Conservation (phyloP, 2,797 vertebrate genomes). For the Eulemur rubriventer region DNA sequence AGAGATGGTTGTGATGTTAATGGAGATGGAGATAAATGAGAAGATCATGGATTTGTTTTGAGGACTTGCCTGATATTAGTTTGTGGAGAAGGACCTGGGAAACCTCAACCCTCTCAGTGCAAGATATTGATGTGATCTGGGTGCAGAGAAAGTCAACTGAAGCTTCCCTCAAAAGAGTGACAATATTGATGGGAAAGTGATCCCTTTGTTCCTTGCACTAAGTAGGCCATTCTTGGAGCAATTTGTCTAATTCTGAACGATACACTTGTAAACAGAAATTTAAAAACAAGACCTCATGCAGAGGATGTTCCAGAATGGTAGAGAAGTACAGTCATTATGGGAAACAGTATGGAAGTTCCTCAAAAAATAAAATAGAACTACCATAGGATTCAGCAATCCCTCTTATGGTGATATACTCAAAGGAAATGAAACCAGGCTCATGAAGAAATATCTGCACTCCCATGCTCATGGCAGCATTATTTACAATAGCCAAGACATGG, state of each 20-base stretch:
- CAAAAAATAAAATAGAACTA: background rate
- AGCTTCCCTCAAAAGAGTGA: too few species aligned
- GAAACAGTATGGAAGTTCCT: background rate
- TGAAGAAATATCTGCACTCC: background rate
- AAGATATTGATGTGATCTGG: background rate
- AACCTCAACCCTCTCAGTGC: background rate
- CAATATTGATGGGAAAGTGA: background rate
- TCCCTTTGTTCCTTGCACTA: background rate
- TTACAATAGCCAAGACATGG: background rate
- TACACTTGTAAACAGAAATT: background rate
- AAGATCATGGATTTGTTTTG: background rate
- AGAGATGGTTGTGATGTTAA: background rate
- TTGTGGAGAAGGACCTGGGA: background rate
- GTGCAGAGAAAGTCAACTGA: background rate
- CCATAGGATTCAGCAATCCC: background rate
- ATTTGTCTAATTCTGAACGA: background rate
- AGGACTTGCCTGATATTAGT: background rate
- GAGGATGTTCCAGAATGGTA: background rate
- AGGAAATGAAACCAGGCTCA: background rate
- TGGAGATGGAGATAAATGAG: background rate
- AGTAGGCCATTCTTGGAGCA: background rate
- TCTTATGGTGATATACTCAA: background rate
- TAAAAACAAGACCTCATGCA: background rate
- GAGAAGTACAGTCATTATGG: background rate
- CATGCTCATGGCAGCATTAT: background rate